A percentile compares a stretch with the other conserved stretches of the same genome.
Evolutionary conservation across 2,113 vertebrate species (phyloP).

Genomic region (Myodes glareolus): DNA sequence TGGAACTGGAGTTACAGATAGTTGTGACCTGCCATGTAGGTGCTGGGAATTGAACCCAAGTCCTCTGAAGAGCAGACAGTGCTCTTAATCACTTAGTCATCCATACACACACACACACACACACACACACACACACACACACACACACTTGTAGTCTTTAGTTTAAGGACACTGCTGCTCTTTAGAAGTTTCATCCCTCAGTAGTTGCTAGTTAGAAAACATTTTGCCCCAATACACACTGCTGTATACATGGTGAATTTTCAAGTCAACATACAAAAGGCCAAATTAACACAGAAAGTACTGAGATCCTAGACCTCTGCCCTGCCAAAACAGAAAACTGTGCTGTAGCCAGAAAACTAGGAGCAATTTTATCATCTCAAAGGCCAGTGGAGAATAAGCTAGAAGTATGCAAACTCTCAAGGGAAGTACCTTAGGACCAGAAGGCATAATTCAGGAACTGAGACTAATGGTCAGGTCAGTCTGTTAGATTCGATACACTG

Average conservation of each 20-base stretch:
- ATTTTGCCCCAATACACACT: background rate
- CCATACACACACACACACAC: background rate
- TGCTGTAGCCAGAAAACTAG: background rate
- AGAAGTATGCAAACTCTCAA: background rate
- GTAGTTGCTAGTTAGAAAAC: constrained; percentile 2
- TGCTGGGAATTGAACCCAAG: background rate
- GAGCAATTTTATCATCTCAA: background rate
- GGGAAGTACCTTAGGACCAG: background rate
- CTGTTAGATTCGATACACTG: background rate
- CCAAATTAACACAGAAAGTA: constrained; percentile 12
- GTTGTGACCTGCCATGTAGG: background rate
- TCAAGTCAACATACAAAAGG: constrained; percentile 35
- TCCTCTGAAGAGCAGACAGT: background rate
- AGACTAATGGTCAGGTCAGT: background rate
- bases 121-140: background rate
- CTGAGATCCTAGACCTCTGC: constrained; percentile 31
- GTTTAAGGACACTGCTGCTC: background rate
- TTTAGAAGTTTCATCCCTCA: constrained; percentile 33
- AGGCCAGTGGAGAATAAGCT: background rate
- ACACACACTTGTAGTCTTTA: background rate
- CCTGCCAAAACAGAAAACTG: constrained; percentile 46
- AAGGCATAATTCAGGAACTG: background rate
- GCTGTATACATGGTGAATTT: constrained; percentile 48
- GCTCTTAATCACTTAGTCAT: background rate
- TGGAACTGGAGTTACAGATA: background rate